Evolutionary conservation across 2,113 vertebrate species (phyloP), one percentile per base, ranked within the genome.

Genomic region (Gasterosteus nipponicus): DNA sequence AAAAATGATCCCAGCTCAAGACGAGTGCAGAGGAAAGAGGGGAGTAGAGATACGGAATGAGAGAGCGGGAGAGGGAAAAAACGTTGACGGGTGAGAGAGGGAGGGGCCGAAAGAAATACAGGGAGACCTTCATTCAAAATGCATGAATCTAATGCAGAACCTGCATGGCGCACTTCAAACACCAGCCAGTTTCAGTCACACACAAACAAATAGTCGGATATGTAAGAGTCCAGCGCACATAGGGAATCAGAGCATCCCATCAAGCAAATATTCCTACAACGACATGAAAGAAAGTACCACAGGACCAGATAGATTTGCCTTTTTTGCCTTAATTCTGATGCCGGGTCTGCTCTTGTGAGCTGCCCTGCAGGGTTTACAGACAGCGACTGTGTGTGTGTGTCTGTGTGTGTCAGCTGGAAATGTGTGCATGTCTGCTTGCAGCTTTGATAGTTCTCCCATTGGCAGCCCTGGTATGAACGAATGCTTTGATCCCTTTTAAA

Each of bases 401-500:
- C 41, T 39, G 3, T 22, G 64, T 46, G 64, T 69, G 66, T 26
- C 26, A 59, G 35, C 19, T 72, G 38, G 22, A 54, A 68, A 31
- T 26, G 22, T 59, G 56, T 19, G 33, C 8, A 6, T 76, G 79
- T 39, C 33, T 73, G 51, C n/a, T 53, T 56, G 69, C 68, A 10
- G 57, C 80, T 87, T 86, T 87, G 81, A 84, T 84, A 81, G 77
- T 47, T 53, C 75, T 77, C 68, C 73, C 62, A 76, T 74, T 82
- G 87, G 84, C 78, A 83, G 75, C 61, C 47, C 56, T 42, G 29
- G 77, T 82, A 75, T 72, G 56, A 86, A 51, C 15, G n/a, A 64
- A 71, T 68, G 84, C 87, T 92, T 91, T 92, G 83, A 89, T 92
- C 87, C 80, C 12, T 6, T 86, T 82, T 80, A 73, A 85, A 86